Evolutionary conservation across 2,113 vertebrate species (phyloP), one percentile per base, ranked within the genome.

Genomic region (Lophius piscatorius): DNA sequence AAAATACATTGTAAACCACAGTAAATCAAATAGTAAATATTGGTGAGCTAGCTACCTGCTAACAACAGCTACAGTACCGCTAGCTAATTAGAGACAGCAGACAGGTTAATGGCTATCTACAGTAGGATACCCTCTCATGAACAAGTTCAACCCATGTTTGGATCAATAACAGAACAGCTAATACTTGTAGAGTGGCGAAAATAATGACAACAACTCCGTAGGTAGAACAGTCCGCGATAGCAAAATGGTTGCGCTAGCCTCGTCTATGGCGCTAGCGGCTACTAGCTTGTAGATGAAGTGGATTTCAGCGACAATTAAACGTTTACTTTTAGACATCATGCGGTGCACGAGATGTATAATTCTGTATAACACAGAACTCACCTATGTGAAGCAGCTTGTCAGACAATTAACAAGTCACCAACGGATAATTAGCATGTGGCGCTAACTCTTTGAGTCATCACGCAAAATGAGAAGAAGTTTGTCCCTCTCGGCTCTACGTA

Each of bases 401-500:
- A n/a, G 16, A 5, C 1, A 49, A 20, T 7, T 22, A 64, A 70
- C 72, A 74, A 81, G 64, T 80, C 76, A 81, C 71, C 72, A 71
- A 42, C 41, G 62, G n/a, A 33, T 16, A 20, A 6, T 28, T 45
- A 57, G 51, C 67, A 44, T 40, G 29, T 9, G 16, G 8, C 7
- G 77, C 64, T 73, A 79, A 74, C 45, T 70, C 49, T 49, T n/a
- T 59, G 34, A 1, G 3, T 34, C 34, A n/a, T n/a, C 12, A 5
- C 34, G 34, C n/a, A 11, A 5, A 23, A 1, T 10, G n/a, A n/a
- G n/a, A n/a, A n/a, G n/a, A 31, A 10, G 29, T 72, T 72, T 86
- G 78, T 77, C 82, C 71, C 44, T 69, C 18, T 2, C 13, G 66
- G 0, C 2, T 7, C 28, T 4, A 83, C 71, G 67, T 88, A 85